A percentile compares a stretch with the other conserved stretches of the same genome.
These are phyloP conservation scores for Lepidochitona cinerea DNA, from an alignment of 2,888 invertebrate genomes.

Conservation along the genomic window DNA sequence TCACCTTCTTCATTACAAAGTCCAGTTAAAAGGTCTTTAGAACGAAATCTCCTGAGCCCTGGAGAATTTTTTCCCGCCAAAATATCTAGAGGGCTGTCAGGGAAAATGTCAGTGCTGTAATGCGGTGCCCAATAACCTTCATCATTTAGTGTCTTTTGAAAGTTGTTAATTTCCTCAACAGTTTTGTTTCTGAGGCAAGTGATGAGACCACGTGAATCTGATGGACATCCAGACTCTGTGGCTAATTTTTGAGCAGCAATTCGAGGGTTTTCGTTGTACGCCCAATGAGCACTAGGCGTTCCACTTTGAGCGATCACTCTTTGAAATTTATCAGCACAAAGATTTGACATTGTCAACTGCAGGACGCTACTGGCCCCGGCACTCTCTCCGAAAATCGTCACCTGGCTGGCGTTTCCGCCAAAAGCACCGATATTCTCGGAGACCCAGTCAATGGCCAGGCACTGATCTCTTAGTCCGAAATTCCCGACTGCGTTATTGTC, in stretches of 20 bases:
- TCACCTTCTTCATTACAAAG: background rate
- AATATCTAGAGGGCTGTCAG: background rate
- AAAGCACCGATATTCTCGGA: background rate
- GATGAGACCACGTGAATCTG: background rate
- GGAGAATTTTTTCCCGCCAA: background rate
- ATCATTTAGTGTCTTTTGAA: background rate
- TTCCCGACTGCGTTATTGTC: background rate
- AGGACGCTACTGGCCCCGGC: background rate
- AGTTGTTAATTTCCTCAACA: background rate
- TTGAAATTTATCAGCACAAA: background rate
- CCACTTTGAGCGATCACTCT: conserved; percentile 6
- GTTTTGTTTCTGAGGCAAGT: background rate
- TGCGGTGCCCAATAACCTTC: background rate
- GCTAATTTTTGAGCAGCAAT: background rate
- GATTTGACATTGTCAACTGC: background rate
- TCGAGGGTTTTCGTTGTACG: background rate
- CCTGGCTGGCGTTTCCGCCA: background rate
- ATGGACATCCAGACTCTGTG: background rate
- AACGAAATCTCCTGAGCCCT: background rate
- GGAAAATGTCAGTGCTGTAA: background rate
- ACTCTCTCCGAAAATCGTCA: background rate
- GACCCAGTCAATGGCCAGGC: background rate
- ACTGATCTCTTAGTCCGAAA: conserved; percentile 1
- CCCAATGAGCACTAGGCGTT: background rate
- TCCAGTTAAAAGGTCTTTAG: background rate